Conservation (phyloP, 1,140 invertebrate genomes). For the Notospermus geniculatus region DNA sequence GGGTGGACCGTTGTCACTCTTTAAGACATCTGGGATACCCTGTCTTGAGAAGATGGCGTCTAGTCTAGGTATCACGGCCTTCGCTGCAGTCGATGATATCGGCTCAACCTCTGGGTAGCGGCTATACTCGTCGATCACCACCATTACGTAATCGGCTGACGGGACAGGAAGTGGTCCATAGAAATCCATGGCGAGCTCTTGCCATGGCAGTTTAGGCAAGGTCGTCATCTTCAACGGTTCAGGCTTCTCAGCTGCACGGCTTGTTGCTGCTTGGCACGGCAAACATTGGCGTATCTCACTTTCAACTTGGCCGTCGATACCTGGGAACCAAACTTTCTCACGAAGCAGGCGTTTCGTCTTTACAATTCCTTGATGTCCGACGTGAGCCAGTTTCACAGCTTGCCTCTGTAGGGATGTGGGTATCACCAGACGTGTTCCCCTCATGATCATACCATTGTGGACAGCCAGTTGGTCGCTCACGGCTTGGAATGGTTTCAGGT, state of each 20-base stretch:
- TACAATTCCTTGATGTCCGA: constrained; percentile 22
- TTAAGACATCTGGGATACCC: constrained; percentile 18
- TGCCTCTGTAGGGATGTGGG: constrained; percentile 10
- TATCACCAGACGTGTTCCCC: constrained; percentile 15
- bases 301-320: constrained; percentile 18
- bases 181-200: constrained; percentile 20
- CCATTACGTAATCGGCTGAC: constrained; percentile 27
- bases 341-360: constrained; percentile 20
- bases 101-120: constrained; percentile 25
- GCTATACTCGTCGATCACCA: constrained; percentile 30
- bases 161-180: constrained; percentile 23
- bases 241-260: background rate
- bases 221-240: constrained; percentile 29
- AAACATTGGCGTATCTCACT: constrained; percentile 15
- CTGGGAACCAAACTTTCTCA: constrained; percentile 24
- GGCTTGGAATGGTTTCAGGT: no score
- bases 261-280: constrained; percentile 14
- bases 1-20: no score
- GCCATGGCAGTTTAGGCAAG: constrained; percentile 21
- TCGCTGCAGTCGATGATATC: constrained; percentile 22
- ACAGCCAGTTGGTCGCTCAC: no score
- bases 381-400: constrained; percentile 22
- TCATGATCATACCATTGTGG: constrained; percentile 10
- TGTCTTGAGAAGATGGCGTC: constrained; percentile 25
- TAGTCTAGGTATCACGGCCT: constrained; percentile 20